Base-by-base conservation (phyloP, 1,140 invertebrate genomes). In the Lordiphosa stackelbergi region DNA sequence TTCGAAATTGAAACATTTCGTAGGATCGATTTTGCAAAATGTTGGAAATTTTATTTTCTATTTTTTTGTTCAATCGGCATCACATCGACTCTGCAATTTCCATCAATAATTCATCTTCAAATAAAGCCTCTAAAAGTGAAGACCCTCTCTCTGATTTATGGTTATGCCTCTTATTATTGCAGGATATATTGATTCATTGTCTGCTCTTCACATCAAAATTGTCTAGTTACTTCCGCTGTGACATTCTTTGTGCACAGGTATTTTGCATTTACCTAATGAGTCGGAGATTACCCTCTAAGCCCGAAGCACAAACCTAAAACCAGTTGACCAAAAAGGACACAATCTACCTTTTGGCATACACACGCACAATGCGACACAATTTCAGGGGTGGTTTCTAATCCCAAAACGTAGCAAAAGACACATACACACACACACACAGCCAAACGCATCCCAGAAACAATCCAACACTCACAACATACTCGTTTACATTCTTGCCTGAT, bases 311-410 rank as follows among this genome's bases (percentile, higher is more conserved):
- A 38, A n/a, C 41, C 28, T 9, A 46, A 46, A 46, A 46, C 43
- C 43, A 46, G 43, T 46, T 51, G 48, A 28, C 19, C 48, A 40
- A 19, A 8, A 61, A 55, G 52, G 66, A 62, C 58, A 53, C 47
- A 51, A 24, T 19, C 19, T 43, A 60, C 16, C 54, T 49, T 65
- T 54, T 54, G 52, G 49, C 60, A 47, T 42, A 42, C 11, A 28
- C 61, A 66, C 53, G 71, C 75, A 79, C 81, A 79, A 79, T 79
- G 75, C 69, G 75, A 79, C 75, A 79, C 77, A 77, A 31, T 31
- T 79, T 79, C 60, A 59, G 53, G 75, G 77, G 75, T 81, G 61
- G 75, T 69, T 79, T 75, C 75, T 79, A 79, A 79, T 79, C 75
- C 71, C 77, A 79, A 79, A 71, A 57, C 58, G 75, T 58, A 64